Percentiles rank a stretch among this genome's conserved stretches.
phyloP scores from a whole-genome alignment of 1,140 invertebrate species.

The Araneus ventricosus region DNA sequence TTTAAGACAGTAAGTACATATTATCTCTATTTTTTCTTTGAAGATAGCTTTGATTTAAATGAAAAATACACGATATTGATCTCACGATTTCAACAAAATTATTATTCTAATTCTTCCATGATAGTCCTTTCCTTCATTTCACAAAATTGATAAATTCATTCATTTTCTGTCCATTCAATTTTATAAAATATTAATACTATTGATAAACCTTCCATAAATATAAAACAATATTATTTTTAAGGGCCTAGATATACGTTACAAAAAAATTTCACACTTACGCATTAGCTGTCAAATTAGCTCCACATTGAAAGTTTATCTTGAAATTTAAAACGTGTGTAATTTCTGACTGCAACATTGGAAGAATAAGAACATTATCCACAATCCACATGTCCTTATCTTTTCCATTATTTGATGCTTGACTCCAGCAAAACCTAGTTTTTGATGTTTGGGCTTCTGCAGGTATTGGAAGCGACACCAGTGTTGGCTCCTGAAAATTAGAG shows the following conservation, averaged over 20 bases:
- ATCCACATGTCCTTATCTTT: constrained; percentile 79
- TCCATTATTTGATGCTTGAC: constrained; percentile 79
- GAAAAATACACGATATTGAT: no score
- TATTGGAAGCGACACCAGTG: constrained; percentile 74
- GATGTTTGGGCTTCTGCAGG: constrained; percentile 75
- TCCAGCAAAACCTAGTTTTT: constrained; percentile 79
- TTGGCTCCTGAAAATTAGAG: constrained; percentile 68
- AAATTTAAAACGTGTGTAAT: constrained; percentile 79
- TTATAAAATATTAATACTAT: no score
- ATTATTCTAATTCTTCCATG: no score
- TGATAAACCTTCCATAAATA: no score
- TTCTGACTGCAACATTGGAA: constrained; percentile 77
- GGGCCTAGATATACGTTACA: background rate
- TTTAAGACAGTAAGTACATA: no score
- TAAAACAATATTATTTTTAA: no score
- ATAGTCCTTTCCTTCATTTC: no score
- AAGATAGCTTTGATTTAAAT: no score
- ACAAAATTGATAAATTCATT: background rate
- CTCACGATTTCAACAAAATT: no score
- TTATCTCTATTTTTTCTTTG: no score
- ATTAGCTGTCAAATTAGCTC: constrained; percentile 64
- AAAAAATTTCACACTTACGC: constrained; percentile 49
- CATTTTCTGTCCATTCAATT: constrained; percentile 76
- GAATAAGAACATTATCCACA: constrained; percentile 78
- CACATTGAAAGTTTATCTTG: constrained; percentile 73